A percentile compares a stretch with the other conserved stretches of the same genome.
Evolutionary conservation across 2,888 invertebrate species (phyloP).

Genomic region (Tenthredo scrophulariae): DNA sequence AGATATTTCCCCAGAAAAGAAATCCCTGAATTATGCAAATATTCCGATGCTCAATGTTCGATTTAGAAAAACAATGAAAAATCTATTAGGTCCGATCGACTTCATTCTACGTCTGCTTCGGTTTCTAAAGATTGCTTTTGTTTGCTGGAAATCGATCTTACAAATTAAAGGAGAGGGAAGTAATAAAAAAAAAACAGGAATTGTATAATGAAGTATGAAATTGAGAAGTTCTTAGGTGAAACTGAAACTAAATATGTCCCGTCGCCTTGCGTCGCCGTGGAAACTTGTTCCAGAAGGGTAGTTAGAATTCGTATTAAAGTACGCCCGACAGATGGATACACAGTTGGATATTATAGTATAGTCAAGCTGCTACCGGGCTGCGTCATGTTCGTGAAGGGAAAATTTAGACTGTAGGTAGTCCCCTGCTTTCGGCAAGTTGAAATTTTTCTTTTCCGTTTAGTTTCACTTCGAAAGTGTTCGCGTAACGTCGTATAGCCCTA

Average conservation of each 20-base stretch:
- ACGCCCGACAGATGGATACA: slow-evolving; percentile 36
- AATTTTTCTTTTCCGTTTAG: slow-evolving; percentile 32
- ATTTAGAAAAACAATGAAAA: no score
- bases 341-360: slow-evolving; percentile 39
- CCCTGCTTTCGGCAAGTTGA: slow-evolving; percentile 24
- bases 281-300: slow-evolving; percentile 46
- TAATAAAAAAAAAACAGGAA: not conserved
- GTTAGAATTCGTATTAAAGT: slow-evolving; percentile 47
- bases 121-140: no score
- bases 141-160: no score
- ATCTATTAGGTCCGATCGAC: no score
- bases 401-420: slow-evolving; percentile 14
- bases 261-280: not conserved
- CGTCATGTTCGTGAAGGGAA: slow-evolving; percentile 20
- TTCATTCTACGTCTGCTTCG: no score
- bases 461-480: slow-evolving; percentile 32
- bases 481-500: slow-evolving; percentile 23
- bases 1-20: no score
- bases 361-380: slow-evolving; percentile 34
- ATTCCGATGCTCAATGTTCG: no score
- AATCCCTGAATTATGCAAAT: no score
- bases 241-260: slow-evolving; percentile 25
- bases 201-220: not conserved
- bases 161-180: not conserved
- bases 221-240: slow-evolving; percentile 34